Evolutionary conservation across 1,140 invertebrate species (phyloP).

Genomic region (Drosophila novamexicana): DNA sequence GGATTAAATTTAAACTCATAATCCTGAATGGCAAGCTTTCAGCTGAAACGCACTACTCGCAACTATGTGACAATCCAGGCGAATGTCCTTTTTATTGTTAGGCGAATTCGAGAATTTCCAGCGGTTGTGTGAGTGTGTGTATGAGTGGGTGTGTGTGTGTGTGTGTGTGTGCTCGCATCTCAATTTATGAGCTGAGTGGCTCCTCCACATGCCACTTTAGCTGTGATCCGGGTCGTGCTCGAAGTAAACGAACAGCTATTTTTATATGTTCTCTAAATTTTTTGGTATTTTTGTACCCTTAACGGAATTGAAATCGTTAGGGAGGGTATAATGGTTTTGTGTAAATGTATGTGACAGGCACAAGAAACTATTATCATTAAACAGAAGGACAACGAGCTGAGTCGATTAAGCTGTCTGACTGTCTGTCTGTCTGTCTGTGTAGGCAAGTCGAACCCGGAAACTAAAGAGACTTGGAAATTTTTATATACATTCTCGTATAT

Average conservation of each 20-base stretch:
- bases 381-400: no score
- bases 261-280: constrained; percentile 23
- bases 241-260: constrained; percentile 7
- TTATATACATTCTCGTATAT: no score
- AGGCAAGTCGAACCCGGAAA: no score
- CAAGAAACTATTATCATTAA: no score
- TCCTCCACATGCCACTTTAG: constrained; percentile 32
- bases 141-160: background rate
- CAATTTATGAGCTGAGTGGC: constrained; percentile 33
- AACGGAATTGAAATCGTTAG: no score
- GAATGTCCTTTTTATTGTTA: constrained; percentile 61
- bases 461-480: no score
- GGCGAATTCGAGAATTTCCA: constrained; percentile 10
- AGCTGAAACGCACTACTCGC: constrained; percentile 31
- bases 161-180: background rate
- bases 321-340: no score
- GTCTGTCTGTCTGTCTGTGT: no score
- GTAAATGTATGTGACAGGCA: no score
- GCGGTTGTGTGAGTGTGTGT: background rate
- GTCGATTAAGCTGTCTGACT: no score
- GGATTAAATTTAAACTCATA: constrained; percentile 35
- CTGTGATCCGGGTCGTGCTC: constrained; percentile 18
- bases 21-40: constrained; percentile 39
- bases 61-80: constrained; percentile 58
- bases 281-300: background rate